Conservation (phyloP, 64 coral and sea anemone genomes). For the Montipora foliosa region DNA sequence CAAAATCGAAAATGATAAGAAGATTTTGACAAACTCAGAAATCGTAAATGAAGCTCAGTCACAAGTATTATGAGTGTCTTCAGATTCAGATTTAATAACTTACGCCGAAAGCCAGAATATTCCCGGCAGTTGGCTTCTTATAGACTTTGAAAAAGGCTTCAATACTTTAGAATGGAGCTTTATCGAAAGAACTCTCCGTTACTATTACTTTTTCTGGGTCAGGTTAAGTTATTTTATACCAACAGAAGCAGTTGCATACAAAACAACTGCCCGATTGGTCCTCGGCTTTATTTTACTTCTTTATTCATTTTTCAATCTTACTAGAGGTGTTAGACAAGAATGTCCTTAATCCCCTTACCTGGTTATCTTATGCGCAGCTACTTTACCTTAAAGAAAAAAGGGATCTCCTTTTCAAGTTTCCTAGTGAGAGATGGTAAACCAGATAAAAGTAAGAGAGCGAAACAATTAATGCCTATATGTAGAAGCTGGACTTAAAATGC, state of each 20-base stretch:
- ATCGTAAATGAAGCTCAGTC: not conserved
- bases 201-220: not conserved
- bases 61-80: not conserved
- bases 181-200: not conserved
- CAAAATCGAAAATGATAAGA: not conserved
- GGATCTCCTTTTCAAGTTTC: not conserved
- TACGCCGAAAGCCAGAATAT: not conserved
- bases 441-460: not conserved
- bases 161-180: not conserved
- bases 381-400: not conserved
- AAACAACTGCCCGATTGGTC: not conserved
- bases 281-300: not conserved
- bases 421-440: not conserved
- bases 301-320: not conserved
- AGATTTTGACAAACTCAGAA: not conserved
- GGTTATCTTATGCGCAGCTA: not conserved
- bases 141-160: not conserved
- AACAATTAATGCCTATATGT: not conserved
- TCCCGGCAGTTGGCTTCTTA: not conserved
- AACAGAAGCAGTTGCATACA: not conserved
- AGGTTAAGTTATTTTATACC: not conserved
- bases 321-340: not conserved
- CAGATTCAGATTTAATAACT: not conserved
- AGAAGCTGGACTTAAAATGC: not conserved
- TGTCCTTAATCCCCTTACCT: not conserved